Conservation (phyloP, 2,797 vertebrate genomes). For the Diplodus puntazzo region DNA sequence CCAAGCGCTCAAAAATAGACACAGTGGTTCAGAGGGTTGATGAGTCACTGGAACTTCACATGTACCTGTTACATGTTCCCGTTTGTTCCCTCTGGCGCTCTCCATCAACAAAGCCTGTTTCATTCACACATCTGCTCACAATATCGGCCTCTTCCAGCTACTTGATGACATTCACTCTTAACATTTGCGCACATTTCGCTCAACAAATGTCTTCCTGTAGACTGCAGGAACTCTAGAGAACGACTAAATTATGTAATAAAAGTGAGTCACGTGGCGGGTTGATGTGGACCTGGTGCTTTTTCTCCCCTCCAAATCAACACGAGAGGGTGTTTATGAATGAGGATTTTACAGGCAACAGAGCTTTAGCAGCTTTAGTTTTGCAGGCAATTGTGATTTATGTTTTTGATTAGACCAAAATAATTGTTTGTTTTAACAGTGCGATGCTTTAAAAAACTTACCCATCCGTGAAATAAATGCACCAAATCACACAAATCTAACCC, state of each 20-base stretch:
- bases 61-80: constrained; percentile 44
- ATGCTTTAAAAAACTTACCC: background rate
- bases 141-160: background rate
- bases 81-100: constrained; percentile 28
- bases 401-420: background rate
- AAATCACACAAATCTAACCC: background rate
- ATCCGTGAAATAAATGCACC: background rate
- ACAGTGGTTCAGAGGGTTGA: constrained; percentile 33
- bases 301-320: background rate
- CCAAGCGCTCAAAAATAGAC: constrained; percentile 45
- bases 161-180: background rate
- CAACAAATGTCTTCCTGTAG: background rate
- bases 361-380: background rate
- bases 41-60: constrained; percentile 66
- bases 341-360: constrained; percentile 16
- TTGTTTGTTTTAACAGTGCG: background rate
- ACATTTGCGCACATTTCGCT: background rate
- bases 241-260: background rate
- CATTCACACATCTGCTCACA: constrained; percentile 36
- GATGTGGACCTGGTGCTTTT: background rate
- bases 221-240: constrained; percentile 3
- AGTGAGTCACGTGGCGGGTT: background rate
- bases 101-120: background rate
- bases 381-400: background rate
- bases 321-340: constrained; percentile 21